Percentiles rank a stretch among this genome's conserved stretches.
Conservation (phyloP, 2,113 vertebrate genomes). For the Chamaea fasciata region DNA sequence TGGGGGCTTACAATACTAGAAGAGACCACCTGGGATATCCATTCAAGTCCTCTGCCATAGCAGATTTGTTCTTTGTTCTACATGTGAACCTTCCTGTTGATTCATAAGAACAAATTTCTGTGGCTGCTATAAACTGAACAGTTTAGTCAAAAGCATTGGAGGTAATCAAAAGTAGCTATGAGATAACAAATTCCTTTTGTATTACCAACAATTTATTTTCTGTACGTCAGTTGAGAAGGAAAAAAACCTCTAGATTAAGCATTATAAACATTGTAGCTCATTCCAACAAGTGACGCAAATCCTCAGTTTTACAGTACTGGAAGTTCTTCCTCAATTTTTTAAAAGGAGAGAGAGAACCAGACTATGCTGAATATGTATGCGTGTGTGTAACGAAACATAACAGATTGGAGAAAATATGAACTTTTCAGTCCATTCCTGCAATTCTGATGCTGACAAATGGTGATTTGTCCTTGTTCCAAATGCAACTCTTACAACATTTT, state of each 20-base stretch:
- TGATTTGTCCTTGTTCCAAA: neutral
- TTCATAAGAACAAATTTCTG: neutral
- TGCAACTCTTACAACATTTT: neutral
- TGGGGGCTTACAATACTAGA: neutral
- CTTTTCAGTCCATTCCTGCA: neutral
- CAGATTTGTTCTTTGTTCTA: neutral
- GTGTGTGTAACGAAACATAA: neutral
- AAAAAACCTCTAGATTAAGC: neutral
- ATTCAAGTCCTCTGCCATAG: neutral
- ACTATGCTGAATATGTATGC: neutral
- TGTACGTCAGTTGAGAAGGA: neutral
- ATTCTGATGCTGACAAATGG: neutral
- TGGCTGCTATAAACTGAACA: neutral
- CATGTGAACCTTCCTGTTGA: neutral
- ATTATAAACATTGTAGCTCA: neutral
- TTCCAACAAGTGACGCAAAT: neutral
- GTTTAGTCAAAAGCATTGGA: neutral
- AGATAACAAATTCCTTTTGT: neutral
- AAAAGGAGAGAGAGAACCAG: neutral
- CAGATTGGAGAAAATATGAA: neutral
- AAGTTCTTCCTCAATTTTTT: neutral
- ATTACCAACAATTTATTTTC: neutral
- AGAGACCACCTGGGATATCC: neutral
- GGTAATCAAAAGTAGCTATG: neutral
- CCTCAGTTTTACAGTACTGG: neutral